phyloP scores from a whole-genome alignment of 2,797 vertebrate genomes.

The Microchirus variegatus region DNA sequence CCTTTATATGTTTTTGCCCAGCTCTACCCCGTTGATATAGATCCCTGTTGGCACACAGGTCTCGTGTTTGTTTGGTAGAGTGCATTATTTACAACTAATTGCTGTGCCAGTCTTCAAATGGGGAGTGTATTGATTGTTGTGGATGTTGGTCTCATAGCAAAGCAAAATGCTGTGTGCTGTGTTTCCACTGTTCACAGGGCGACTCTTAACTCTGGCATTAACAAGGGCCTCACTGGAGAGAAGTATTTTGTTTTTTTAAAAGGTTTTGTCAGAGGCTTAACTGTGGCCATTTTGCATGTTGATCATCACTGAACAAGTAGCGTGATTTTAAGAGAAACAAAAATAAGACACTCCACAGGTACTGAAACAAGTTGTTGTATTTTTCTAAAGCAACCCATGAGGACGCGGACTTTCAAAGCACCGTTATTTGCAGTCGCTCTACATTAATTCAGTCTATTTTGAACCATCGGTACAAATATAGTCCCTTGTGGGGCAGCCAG shows the following conservation, averaged over 20 bases:
- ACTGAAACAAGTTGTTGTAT: conserved; percentile 6
- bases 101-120: conserved; percentile 36
- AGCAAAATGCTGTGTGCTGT: conserved; percentile 44
- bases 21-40: conserved; percentile 18
- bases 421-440: conserved; percentile 37
- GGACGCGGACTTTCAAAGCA: conserved; percentile 12
- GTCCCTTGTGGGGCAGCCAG: conserved; percentile 30
- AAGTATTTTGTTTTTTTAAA: conserved; percentile 7
- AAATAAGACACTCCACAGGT: conserved; percentile 32
- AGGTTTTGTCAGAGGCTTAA: conserved; percentile 29
- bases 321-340: conserved; percentile 1
- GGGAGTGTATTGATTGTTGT: conserved; percentile 53
- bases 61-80: conserved; percentile 34
- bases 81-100: conserved; percentile 48
- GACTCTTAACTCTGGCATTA: conserved; percentile 23
- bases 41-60: conserved; percentile 2
- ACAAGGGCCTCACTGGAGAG: conserved; percentile 13
- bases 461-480: conserved; percentile 36
- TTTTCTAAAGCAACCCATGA: conserved; percentile 6
- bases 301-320: conserved; percentile 18
- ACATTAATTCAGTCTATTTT: conserved; percentile 52
- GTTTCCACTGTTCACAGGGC: conserved; percentile 7
- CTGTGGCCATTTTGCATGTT: conserved; percentile 16
- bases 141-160: conserved; percentile 39
- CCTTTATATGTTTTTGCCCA: not conserved